A percentile compares a stretch with the other conserved stretches of the same genome.
phyloP scores from a whole-genome alignment of 2,888 invertebrate species.

The Nephrotoma appendiculata region DNA sequence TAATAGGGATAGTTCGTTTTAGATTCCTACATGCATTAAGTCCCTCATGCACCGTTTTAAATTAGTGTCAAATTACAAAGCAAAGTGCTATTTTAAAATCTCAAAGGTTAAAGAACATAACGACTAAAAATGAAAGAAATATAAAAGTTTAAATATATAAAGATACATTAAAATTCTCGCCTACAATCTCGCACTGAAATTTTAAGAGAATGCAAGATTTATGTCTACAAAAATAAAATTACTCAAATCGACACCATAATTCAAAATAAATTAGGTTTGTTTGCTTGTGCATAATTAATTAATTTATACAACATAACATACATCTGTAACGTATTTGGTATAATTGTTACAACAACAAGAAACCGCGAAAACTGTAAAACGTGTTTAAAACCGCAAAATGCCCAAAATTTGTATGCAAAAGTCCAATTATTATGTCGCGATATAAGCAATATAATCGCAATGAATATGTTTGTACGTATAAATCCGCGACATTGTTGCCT shows the following conservation, averaged over 20 bases:
- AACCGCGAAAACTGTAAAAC: not conserved
- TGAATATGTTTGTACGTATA: not conserved
- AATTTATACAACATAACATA: not conserved
- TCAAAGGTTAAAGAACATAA: too few relatives aligned
- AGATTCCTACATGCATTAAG: too few relatives aligned
- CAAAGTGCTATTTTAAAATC: too few relatives aligned
- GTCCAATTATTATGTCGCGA: not conserved
- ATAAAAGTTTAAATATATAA: too few relatives aligned
- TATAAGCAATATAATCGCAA: not conserved
- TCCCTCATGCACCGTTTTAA: too few relatives aligned
- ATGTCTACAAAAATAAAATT: not conserved
- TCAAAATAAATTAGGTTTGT: not conserved
- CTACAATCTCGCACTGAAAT: too few relatives aligned
- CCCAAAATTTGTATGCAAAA: not conserved
- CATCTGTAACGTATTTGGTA: not conserved
- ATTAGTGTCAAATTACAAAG: too few relatives aligned
- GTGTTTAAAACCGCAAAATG: not conserved
- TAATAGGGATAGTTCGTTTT: too few relatives aligned
- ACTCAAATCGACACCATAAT: not conserved
- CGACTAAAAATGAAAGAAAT: too few relatives aligned
- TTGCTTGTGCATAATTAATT: not conserved
- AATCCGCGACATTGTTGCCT: not conserved
- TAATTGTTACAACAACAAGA: not conserved
- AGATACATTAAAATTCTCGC: too few relatives aligned
- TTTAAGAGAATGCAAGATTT: too few relatives aligned